Base-by-base conservation (phyloP, 2,797 vertebrate genomes). In the Gymnothorax javanicus region DNA sequence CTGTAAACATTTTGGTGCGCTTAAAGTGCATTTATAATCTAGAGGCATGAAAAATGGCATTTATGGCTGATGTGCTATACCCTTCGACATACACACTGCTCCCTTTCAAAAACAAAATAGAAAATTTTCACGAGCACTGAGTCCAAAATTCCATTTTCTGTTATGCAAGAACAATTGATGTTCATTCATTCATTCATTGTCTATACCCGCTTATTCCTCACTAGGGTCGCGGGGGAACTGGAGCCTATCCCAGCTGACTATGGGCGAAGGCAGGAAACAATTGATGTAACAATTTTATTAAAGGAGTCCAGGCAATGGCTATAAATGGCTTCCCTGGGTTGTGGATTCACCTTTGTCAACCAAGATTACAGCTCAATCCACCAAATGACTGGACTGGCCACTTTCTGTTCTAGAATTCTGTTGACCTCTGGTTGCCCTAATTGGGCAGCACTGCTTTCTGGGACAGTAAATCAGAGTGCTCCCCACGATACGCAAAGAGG, bases 21-120 rank as follows among this genome's bases (percentile, higher is more conserved):
- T 90, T 90, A 91, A 87, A 89, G 89, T 84, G 85, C 93, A 93
- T 94, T 94, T 89, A 93, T 94, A 94, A 95, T 93, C 90, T 91
- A 93, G 94, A 94, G 94, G 94, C 92, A 89, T 93, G n/a, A 91
- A 92, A 93, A 94, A 93, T 20, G 33, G 43, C 43, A 50, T 54
- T 50, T n/a, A 33, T 11, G 69, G 25, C 27, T 71, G n/a, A 27
- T 11, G 27, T 3, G 69, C 7, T 15, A 33, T 27, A 2, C 69
- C 69, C 69, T 71, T 27, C n/a, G 73, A 43, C 27, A 5, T 75
- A 12, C 4, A 17, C 27, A 5, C 27, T 50, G 73, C 73, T 43
- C 73, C 27, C 12, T 77, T 77, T 17, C 27, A 12, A 20, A 71
- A 77, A 50, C 73, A 13, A 15, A 75, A 4, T 73, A 27, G 50